These are phyloP conservation scores for Epinephelus fuscoguttatus DNA, from an alignment of 2,113 vertebrate species.

Conservation along the genomic window DNA sequence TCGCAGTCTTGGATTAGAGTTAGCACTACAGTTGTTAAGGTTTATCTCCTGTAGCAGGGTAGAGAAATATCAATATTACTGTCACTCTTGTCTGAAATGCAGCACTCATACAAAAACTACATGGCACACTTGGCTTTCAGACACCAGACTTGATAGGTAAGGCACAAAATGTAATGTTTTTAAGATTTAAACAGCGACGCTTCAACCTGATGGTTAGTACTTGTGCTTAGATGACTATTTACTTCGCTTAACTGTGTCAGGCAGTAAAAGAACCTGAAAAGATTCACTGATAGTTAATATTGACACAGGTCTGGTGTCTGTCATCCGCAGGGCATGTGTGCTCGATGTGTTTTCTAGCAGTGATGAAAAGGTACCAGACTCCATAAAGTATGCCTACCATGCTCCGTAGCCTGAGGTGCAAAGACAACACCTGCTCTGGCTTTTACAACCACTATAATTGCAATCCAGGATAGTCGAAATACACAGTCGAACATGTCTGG, in stretches of 20 bases:
- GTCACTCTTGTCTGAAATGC: slow-evolving; percentile 60
- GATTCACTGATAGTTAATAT: slow-evolving; percentile 56
- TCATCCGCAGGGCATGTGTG: slow-evolving; percentile 56
- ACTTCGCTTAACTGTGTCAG: slow-evolving; percentile 44
- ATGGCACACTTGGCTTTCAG: slow-evolving; percentile 61
- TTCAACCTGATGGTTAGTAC: slow-evolving; percentile 34
- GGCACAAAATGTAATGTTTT: slow-evolving; percentile 35
- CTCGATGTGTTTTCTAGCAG: slow-evolving; percentile 57
- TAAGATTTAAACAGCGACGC: slow-evolving; percentile 41
- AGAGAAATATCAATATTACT: slow-evolving; percentile 73
- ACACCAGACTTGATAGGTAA: slow-evolving; percentile 60
- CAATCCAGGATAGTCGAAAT: slow-evolving; percentile 70
- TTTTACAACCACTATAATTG: slow-evolving; percentile 81
- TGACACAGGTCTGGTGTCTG: slow-evolving; percentile 60
- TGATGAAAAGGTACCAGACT: slow-evolving; percentile 74
- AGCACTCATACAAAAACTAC: slow-evolving; percentile 46
- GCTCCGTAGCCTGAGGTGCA: slow-evolving; percentile 66
- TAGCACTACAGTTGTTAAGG: slow-evolving; percentile 75
- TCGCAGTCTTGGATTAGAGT: slow-evolving; percentile 74
- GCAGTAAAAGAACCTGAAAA: slow-evolving; percentile 45
- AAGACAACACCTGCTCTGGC: slow-evolving; percentile 74
- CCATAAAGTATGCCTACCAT: slow-evolving; percentile 70
- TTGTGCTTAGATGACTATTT: slow-evolving; percentile 54
- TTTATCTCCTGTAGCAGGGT: slow-evolving; percentile 74
- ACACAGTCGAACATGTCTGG: slow-evolving; percentile 65